Evolutionary conservation across 1,140 invertebrate species (phyloP), one percentile per base, ranked within the genome.

Genomic region (Paraescarpia echinospica): DNA sequence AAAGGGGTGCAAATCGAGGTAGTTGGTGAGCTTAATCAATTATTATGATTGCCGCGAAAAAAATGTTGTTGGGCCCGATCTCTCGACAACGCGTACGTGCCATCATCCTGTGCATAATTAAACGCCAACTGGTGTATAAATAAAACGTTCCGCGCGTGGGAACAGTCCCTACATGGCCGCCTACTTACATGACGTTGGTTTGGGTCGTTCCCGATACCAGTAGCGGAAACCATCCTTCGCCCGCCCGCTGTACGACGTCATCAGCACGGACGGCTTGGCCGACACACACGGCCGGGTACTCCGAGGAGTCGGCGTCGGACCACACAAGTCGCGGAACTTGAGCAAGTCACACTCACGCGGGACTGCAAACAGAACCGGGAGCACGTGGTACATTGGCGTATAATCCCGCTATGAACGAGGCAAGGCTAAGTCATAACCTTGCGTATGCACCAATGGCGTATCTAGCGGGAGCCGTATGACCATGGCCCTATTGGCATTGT

Each of bases 151-250:
- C 59, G 12, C 41, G 41, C 12, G 12, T 41, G 41, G 9, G 34
- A 89, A 14, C 4, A 89, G 33, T 4, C 89, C 33, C 90, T 14
- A 22, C 1, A 5, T 22, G 35, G 9, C 27, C 34, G 18, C 14
- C 12, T 34, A 90, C 34, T 35, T 90, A 90, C 90, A 90, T 33
- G 90, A 90, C 35, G 90, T 90, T 35, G 90, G 90, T 31, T 90
- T 90, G 18, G 90, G 90, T 90, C 90, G 90, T 41, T 90, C 90
- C 18, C n/a, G 34, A n/a, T 35, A 90, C 90, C 90, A 90, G 90
- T 90, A 90, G 2, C n/a, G 1, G 90, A 35, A 41, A 31, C 90
- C 90, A 2, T 34, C 90, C 34, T 35, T 41, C 35, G 90, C 90
- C 35, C 90, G 34, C 35, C 4, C 9, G n/a, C 35, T 34, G 35